These are phyloP conservation scores for Chironomus tepperi DNA, from an alignment of 1,140 invertebrate genomes.

Conservation along the genomic window DNA sequence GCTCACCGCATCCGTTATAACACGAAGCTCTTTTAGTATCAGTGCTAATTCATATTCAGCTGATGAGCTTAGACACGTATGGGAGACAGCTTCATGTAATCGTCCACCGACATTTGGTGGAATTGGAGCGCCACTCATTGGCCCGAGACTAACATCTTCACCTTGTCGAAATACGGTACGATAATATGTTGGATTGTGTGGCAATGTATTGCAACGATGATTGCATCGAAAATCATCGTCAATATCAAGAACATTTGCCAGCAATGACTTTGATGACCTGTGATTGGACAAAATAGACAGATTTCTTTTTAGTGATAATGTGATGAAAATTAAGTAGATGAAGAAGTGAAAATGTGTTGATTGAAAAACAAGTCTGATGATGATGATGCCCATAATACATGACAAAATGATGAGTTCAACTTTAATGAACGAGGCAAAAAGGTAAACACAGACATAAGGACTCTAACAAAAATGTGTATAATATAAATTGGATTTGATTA, in stretches of 20 bases:
- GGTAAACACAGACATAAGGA: too few species aligned
- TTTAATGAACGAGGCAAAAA: too few species aligned
- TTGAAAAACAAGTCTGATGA: constrained; percentile 29
- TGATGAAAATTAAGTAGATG: too few species aligned
- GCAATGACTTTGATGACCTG: constrained; percentile 75
- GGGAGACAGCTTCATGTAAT: constrained; percentile 40
- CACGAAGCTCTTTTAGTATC: constrained; percentile 89
- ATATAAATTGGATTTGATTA: constrained; percentile 17
- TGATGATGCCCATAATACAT: neutral
- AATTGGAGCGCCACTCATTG: constrained; percentile 35
- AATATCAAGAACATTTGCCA: constrained; percentile 90
- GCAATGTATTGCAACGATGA: constrained; percentile 37
- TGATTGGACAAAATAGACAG: constrained; percentile 41
- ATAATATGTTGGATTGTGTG: constrained; percentile 39
- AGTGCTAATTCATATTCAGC: constrained; percentile 80
- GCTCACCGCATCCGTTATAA: constrained; percentile 56
- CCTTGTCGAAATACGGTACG: constrained; percentile 39
- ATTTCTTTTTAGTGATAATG: too few species aligned
- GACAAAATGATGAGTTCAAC: too few species aligned
- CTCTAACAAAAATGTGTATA: neutral
- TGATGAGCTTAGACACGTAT: constrained; percentile 50
- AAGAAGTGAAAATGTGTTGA: too few species aligned
- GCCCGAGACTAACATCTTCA: constrained; percentile 45
- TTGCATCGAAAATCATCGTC: constrained; percentile 82
- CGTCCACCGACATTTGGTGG: constrained; percentile 31